A percentile compares a stretch with the other conserved stretches of the same genome.
phyloP scores from a whole-genome alignment of 2,797 vertebrate genomes.

The Myoxocephalus aenaeus region DNA sequence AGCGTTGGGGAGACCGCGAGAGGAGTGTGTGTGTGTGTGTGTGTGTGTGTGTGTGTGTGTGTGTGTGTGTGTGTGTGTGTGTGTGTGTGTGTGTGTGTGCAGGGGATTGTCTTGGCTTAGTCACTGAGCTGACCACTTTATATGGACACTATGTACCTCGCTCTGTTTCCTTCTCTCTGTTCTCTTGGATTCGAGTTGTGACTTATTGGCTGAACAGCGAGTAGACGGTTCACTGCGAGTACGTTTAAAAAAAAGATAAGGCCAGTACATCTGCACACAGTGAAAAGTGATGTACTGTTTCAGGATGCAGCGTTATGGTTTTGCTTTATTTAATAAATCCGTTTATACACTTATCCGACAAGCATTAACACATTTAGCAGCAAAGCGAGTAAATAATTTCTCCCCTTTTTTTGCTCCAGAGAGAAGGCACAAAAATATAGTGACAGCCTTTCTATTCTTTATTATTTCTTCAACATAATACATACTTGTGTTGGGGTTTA shows the following conservation, averaged over 20 bases:
- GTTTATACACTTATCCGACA: background rate
- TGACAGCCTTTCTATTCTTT: background rate
- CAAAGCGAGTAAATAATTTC: background rate
- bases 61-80: constrained; percentile 24
- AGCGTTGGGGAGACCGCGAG: constrained; percentile 38
- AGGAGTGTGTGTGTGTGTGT: background rate
- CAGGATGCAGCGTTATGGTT: background rate
- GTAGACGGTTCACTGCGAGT: no score
- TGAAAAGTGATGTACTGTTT: background rate
- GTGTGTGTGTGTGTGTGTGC: constrained; percentile 20
- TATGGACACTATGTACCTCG: constrained; percentile 47
- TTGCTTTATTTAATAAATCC: background rate
- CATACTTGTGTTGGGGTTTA: background rate
- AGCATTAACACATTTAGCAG: background rate
- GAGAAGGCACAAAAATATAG: background rate
- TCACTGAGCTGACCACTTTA: constrained; percentile 48
- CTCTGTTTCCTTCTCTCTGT: constrained; percentile 23
- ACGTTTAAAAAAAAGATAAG: constrained; percentile 11
- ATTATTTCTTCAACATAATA: background rate
- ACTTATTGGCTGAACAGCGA: constrained; percentile 9
- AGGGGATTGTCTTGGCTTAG: constrained; percentile 50
- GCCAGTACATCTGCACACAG: background rate
- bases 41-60: constrained; percentile 12
- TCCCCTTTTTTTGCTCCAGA: background rate
- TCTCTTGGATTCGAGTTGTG: background rate